phyloP scores from a whole-genome alignment of 2,113 vertebrate genomes.

The Bubo bubo region DNA sequence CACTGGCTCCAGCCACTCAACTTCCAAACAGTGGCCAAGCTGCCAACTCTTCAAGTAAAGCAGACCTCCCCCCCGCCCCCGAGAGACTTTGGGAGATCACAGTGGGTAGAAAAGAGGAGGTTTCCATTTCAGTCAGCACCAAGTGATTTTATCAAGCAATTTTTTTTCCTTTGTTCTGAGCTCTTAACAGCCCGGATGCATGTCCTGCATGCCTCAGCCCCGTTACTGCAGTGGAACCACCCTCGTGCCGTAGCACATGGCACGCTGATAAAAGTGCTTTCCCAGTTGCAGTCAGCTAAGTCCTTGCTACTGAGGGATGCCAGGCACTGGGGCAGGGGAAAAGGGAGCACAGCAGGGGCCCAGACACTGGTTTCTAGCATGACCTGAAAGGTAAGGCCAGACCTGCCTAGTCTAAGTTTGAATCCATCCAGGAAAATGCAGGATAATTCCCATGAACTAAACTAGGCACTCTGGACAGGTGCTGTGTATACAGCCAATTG shows the following conservation, averaged over 20 bases:
- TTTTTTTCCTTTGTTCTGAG: background rate
- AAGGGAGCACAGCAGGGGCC: background rate
- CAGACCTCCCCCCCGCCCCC: background rate
- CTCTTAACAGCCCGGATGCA: background rate
- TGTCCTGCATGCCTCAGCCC: background rate
- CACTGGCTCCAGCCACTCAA: background rate
- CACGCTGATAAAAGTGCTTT: background rate
- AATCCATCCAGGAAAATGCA: background rate
- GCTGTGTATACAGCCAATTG: background rate
- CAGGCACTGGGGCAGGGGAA: background rate
- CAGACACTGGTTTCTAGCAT: background rate
- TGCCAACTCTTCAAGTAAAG: background rate
- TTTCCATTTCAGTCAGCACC: background rate
- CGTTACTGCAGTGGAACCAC: background rate
- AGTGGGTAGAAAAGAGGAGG: background rate
- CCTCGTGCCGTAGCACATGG: rapidly evolving
- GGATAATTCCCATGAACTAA: background rate
- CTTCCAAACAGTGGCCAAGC: background rate
- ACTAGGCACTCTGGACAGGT: background rate
- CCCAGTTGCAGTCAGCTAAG: background rate
- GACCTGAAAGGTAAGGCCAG: background rate
- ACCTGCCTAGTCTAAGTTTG: background rate
- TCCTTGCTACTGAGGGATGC: background rate
- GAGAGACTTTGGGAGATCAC: background rate
- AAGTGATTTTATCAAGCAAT: rapidly evolving